These are phyloP conservation scores for Cavia porcellus DNA, from an alignment of 2,113 vertebrate genomes.

Conservation along the genomic window DNA sequence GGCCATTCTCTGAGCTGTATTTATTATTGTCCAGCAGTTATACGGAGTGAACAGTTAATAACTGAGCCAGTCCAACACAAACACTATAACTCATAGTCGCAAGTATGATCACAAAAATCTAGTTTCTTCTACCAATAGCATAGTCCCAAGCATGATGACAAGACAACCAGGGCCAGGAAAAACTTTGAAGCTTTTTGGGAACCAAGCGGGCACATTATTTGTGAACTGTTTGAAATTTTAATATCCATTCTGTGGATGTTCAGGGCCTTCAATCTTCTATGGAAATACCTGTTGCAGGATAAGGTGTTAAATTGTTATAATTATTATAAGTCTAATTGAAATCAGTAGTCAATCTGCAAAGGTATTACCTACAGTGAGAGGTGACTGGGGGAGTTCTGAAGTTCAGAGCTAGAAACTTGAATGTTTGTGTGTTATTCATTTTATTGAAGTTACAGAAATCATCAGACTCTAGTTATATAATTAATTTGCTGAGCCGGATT, in stretches of 20 bases:
- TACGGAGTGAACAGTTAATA: not conserved
- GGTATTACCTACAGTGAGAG: not conserved
- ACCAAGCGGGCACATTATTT: slow-evolving; percentile 12
- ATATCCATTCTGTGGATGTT: not conserved
- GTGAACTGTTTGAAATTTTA: not conserved
- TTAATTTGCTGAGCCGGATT: slow-evolving; percentile 14
- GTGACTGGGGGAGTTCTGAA: not conserved
- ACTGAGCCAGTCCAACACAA: not conserved
- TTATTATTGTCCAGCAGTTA: slow-evolving; percentile 41
- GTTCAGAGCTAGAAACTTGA: not conserved
- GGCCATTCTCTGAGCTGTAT: not conserved
- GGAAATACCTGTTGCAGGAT: not conserved
- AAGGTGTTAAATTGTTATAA: not conserved
- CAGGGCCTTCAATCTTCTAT: not conserved
- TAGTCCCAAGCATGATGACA: not conserved
- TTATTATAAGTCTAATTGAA: not conserved
- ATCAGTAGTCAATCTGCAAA: not conserved
- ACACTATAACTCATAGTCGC: not conserved
- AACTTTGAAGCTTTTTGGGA: not conserved
- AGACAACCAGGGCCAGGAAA: not conserved
- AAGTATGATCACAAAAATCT: not conserved
- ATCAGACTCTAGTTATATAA: not conserved
- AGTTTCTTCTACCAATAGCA: not conserved
- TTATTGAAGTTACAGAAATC: slow-evolving; percentile 30
- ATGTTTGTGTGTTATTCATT: slow-evolving; percentile 34